Evolutionary conservation across 2,113 vertebrate species (phyloP).

Genomic region (Jaculus jaculus): DNA sequence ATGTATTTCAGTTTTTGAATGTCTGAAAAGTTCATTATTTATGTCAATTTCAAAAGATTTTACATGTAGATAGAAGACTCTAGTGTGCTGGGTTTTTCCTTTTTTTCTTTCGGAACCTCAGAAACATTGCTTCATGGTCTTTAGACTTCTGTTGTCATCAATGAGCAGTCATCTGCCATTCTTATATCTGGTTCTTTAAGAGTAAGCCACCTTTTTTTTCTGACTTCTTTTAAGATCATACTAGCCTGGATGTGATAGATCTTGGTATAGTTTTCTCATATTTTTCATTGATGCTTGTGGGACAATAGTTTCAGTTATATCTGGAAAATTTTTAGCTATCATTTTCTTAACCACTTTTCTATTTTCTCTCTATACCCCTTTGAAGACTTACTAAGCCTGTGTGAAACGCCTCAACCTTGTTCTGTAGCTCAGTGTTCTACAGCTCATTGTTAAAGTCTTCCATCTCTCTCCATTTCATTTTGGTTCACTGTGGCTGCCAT

Average conservation of each 20-base stretch:
- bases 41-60: background rate
- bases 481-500: background rate
- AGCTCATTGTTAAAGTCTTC: background rate
- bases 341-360: background rate
- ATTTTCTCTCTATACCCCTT: background rate
- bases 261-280: background rate
- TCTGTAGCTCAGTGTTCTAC: background rate
- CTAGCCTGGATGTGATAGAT: background rate
- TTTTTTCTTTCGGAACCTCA: background rate
- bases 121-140: background rate
- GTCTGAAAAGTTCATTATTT: background rate
- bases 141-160: background rate
- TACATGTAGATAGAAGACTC: background rate
- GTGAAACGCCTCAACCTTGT: background rate
- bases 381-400: background rate
- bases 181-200: background rate
- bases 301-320: background rate
- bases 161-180: background rate
- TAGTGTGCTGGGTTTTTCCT: background rate
- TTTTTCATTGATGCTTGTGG: background rate
- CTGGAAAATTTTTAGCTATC: background rate
- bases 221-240: background rate
- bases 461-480: background rate
- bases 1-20: background rate
- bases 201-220: background rate